phyloP scores from a whole-genome alignment of 2,797 vertebrate species.

The Cossypha caffra region DNA sequence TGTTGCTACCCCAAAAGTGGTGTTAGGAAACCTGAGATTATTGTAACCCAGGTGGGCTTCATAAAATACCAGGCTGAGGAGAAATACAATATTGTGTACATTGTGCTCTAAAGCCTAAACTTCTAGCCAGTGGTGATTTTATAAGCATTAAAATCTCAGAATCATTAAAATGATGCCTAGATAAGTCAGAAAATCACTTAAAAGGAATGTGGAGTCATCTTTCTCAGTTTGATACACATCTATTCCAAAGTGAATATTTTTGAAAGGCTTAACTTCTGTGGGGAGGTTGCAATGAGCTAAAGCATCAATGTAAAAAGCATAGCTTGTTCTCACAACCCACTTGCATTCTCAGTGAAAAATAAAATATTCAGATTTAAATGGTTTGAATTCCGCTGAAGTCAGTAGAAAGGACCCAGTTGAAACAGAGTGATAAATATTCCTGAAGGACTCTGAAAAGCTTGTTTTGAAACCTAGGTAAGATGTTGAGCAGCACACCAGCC shows the following conservation, averaged over 20 bases:
- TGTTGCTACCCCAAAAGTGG: background rate
- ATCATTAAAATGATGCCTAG: background rate
- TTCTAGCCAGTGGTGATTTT: background rate
- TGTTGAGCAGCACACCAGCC: background rate
- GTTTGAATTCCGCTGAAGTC: background rate
- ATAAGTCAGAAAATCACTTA: background rate
- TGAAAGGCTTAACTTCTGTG: background rate
- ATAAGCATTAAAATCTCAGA: background rate
- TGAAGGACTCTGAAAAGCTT: background rate
- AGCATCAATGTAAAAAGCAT: background rate
- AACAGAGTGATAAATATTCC: background rate
- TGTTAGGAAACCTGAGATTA: background rate
- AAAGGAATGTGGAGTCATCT: background rate
- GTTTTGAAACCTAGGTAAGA: background rate
- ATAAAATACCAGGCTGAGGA: background rate
- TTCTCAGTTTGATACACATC: background rate
- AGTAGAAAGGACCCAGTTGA: background rate
- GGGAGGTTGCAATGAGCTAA: background rate
- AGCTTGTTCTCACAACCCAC: background rate
- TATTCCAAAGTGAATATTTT: background rate
- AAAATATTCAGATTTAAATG: background rate
- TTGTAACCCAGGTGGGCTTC: background rate
- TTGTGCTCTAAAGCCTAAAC: background rate
- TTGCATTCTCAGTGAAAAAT: background rate
- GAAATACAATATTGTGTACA: rapidly evolving